Conservation (phyloP, 2,888 invertebrate genomes). For the Aproaerema taeniolella region DNA sequence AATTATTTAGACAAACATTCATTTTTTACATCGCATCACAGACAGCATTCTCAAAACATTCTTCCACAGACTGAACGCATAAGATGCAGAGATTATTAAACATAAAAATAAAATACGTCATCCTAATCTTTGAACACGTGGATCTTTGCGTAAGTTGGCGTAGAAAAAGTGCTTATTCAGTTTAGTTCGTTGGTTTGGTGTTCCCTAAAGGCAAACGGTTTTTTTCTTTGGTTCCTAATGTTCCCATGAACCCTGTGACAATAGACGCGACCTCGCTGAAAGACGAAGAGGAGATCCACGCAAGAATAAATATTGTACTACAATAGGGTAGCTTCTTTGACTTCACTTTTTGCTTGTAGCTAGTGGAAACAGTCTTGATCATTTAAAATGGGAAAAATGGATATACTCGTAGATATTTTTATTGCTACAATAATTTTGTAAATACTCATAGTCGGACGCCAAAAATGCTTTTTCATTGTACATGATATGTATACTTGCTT, state of each 20-base stretch:
- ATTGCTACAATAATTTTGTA: too few relatives aligned
- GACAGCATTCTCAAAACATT: too few relatives aligned
- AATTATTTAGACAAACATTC: too few relatives aligned
- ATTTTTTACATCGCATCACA: too few relatives aligned
- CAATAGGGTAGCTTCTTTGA: conserved; percentile 74
- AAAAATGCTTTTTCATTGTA: too few relatives aligned
- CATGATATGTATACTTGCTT: too few relatives aligned
- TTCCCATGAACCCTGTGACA: conserved; percentile 75
- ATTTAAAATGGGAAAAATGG: too few relatives aligned
- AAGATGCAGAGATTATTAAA: conserved; percentile 51
- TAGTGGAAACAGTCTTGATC: conserved; percentile 33
- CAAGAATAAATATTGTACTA: conserved; percentile 74
- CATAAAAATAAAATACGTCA: conserved; percentile 42
- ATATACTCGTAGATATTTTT: too few relatives aligned
- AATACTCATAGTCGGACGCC: too few relatives aligned
- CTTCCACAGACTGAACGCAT: conserved; percentile 41
- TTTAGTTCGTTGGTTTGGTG: conserved; percentile 51
- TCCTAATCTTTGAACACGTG: conserved; percentile 67
- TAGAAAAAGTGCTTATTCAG: conserved; percentile 72
- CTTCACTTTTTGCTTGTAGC: conserved; percentile 44
- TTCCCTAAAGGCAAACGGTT: conserved; percentile 61
- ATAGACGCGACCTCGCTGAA: conserved; percentile 68
- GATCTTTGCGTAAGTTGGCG: conserved; percentile 34
- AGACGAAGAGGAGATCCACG: conserved; percentile 63
- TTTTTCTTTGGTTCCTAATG: too few relatives aligned